phyloP scores from a whole-genome alignment of 2,113 vertebrate genomes.

The Gopherus evgoodei region DNA sequence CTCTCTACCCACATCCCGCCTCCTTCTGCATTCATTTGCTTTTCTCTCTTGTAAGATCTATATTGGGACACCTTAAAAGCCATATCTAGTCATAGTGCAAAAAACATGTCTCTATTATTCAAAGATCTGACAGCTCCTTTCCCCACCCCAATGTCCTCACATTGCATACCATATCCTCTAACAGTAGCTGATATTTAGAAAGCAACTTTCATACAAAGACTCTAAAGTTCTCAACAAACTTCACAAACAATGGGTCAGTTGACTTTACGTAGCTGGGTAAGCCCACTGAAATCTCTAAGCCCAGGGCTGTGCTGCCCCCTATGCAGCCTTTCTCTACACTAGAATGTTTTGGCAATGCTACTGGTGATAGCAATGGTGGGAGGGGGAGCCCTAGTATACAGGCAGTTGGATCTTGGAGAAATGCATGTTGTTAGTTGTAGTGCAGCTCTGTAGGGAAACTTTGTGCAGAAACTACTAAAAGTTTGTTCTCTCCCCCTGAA shows the following conservation, averaged over 20 bases:
- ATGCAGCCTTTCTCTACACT: accelerated
- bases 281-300: accelerated
- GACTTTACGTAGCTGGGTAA: neutral
- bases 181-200: neutral
- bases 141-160: neutral
- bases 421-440: accelerated
- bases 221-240: neutral
- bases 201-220: neutral
- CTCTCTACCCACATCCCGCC: neutral
- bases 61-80: neutral
- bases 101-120: neutral
- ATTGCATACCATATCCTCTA: neutral
- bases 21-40: neutral
- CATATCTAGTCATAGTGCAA: neutral
- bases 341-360: neutral
- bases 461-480: neutral
- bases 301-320: too few relatives aligned
- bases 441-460: neutral
- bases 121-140: accelerated
- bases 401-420: neutral
- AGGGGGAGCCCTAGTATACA: accelerated
- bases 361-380: neutral
- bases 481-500: neutral
- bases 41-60: neutral
- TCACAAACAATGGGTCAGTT: neutral